These are phyloP conservation scores for Scaptomyza reducta DNA, from an alignment of 2,888 invertebrate species.

Conservation along the genomic window DNA sequence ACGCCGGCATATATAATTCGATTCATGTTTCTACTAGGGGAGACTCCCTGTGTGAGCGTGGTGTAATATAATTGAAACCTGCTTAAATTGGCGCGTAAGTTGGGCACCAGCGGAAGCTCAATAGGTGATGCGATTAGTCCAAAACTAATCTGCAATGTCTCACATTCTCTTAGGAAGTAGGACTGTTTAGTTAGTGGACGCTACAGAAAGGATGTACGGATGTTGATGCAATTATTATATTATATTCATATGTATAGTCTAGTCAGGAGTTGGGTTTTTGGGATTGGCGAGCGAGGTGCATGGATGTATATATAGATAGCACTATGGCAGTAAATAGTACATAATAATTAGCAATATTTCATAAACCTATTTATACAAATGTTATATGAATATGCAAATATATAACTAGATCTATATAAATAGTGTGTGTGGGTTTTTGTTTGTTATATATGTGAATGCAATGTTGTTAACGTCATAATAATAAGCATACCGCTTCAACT, in stretches of 20 bases:
- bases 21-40: slow-evolving; percentile 27
- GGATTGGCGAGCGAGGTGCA: slow-evolving; percentile 60
- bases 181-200: slow-evolving; percentile 36
- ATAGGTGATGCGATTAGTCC: slow-evolving; percentile 16
- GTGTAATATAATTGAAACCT: slow-evolving; percentile 63
- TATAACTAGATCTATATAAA: slow-evolving; percentile 60
- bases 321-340: slow-evolving; percentile 78
- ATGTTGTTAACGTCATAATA: slow-evolving; percentile 57
- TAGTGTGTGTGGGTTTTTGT: slow-evolving; percentile 60
- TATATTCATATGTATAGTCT: slow-evolving; percentile 34
- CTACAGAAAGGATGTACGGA: slow-evolving; percentile 36
- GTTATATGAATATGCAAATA: slow-evolving; percentile 47
- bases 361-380: slow-evolving; percentile 63
- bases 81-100: slow-evolving; percentile 37
- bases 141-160: slow-evolving; percentile 10
- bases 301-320: slow-evolving; percentile 68
- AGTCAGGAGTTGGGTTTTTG: slow-evolving; percentile 46
- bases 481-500: slow-evolving; percentile 53
- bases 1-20: slow-evolving; percentile 30
- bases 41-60: slow-evolving; percentile 22
- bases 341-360: slow-evolving; percentile 58
- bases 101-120: slow-evolving; percentile 47
- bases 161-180: slow-evolving; percentile 29
- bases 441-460: slow-evolving; percentile 64
- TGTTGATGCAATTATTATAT: slow-evolving; percentile 27